Evolutionary conservation across 1,140 invertebrate species (phyloP).

Genomic region (Cotesia vestalis): DNA sequence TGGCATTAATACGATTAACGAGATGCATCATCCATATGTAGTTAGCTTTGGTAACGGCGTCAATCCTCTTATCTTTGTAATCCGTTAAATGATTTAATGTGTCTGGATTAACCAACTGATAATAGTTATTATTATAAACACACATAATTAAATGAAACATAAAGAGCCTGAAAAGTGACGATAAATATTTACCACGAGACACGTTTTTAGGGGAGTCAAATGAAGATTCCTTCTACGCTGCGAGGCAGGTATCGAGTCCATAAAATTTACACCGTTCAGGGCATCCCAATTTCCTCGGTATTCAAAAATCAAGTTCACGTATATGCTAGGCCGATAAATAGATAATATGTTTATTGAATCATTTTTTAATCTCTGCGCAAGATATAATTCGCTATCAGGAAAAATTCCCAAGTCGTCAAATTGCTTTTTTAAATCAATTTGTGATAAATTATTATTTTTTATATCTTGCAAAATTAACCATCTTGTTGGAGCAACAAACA

Average conservation of each 20-base stretch:
- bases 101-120: slow-evolving; percentile 67
- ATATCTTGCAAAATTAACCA: slow-evolving; percentile 51
- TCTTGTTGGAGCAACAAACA: slow-evolving; percentile 49
- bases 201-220: slow-evolving; percentile 47
- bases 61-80: slow-evolving; percentile 69
- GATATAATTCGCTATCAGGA: slow-evolving; percentile 52
- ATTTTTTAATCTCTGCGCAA: slow-evolving; percentile 26
- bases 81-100: slow-evolving; percentile 71
- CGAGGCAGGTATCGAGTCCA: slow-evolving; percentile 35
- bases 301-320: slow-evolving; percentile 39
- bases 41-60: slow-evolving; percentile 73
- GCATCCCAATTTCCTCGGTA: slow-evolving; percentile 50
- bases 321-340: slow-evolving; percentile 47
- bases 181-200: slow-evolving; percentile 49
- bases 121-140: not conserved
- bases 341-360: slow-evolving; percentile 43
- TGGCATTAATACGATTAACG: slow-evolving; percentile 68
- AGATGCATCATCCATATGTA: slow-evolving; percentile 69
- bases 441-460: slow-evolving; percentile 13
- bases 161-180: not conserved
- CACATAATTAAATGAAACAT: not conserved
- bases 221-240: slow-evolving; percentile 47
- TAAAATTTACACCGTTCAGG: slow-evolving; percentile 36
- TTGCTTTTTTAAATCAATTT: slow-evolving; percentile 2
- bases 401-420: slow-evolving; percentile 42